A percentile compares a stretch with the other conserved stretches of the same genome.
Conservation (phyloP, 2,888 invertebrate genomes). For the Macrosoma leucophasiata region DNA sequence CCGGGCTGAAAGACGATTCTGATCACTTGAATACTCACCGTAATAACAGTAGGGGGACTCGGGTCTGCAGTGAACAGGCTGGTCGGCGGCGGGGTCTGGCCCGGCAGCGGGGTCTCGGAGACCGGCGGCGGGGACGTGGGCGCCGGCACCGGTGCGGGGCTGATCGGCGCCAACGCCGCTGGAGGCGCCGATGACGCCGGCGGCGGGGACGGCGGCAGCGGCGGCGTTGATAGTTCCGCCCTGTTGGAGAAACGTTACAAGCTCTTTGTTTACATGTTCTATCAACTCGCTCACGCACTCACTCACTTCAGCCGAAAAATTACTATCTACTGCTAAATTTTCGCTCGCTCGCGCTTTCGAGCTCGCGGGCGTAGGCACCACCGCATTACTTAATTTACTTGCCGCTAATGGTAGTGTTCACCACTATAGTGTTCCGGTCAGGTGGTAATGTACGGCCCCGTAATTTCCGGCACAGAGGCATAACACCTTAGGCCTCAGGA, state of each 20-base stretch:
- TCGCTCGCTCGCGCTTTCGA: too few relatives aligned
- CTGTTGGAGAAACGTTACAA: conserved; percentile 38
- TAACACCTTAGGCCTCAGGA: too few relatives aligned
- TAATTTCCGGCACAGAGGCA: too few relatives aligned
- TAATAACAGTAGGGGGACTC: conserved; percentile 10
- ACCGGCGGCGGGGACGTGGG: conserved; percentile 18
- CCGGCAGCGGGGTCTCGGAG: conserved; percentile 12
- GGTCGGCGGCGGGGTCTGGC: not conserved
- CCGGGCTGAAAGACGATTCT: too few relatives aligned
- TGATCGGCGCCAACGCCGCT: conserved; percentile 24
- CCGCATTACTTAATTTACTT: too few relatives aligned
- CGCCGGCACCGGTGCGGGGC: conserved; percentile 18
- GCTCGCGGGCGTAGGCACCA: too few relatives aligned
- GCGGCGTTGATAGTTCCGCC: conserved; percentile 53
- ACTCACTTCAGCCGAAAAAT: too few relatives aligned
- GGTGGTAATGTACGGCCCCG: too few relatives aligned
- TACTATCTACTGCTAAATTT: too few relatives aligned
- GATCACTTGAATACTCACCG: conserved; percentile 6
- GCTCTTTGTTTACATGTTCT: too few relatives aligned
- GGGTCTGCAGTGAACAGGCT: conserved; percentile 2
- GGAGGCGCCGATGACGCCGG: conserved; percentile 56
- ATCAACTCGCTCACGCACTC: not conserved
- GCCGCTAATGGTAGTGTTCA: too few relatives aligned
- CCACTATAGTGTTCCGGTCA: too few relatives aligned
- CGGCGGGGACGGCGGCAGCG: conserved; percentile 59